Base-by-base conservation (phyloP, 1,140 invertebrate genomes). In the Trichonephila clavipes region DNA sequence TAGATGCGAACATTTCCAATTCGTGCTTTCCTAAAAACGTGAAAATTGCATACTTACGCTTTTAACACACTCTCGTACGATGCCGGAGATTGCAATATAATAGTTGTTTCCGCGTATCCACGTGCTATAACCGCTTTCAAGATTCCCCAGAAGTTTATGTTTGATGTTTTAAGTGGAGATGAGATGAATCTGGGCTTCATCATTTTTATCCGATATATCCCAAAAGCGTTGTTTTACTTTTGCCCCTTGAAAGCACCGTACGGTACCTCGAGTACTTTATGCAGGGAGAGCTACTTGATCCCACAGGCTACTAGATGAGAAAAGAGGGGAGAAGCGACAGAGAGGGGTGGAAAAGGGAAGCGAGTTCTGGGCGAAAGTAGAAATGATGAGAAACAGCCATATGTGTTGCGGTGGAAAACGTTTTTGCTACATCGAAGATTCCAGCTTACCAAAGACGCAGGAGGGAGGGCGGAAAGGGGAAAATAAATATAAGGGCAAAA, bases 311-410 rank as follows among this genome's bases (percentile, higher is more conserved):
- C 58, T 59, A 34, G 83, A 85, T 77, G 83, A 85, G 83, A 58
- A 61, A 81, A 81, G 28, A 44, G 40, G 83, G 83, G 58, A 85
- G 24, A 21, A 85, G 51, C 51, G 24, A 61, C 3, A 85, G n/a
- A 59, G 21, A 51, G 40, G 16, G 21, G 21, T 8, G 14, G n/a
- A 24, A 85, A 85, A 61, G 21, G 59, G 58, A 85, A 85, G 51
- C 44, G 51, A 85, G 59, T 58, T 59, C 83, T 58, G 51, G 44
- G 24, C 51, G 83, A 85, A 85, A 85, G 83, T 85, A 85, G 83
- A n/a, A 85, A 85, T 85, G 83, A 85, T 85, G 83, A 85, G 83
- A 85, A 85, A 85, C 83, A 85, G 51, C 83, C 83, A 85, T 85
- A 85, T 85, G 83, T 85, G 83, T 85, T 85, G 83, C 83, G 83